Base-by-base conservation (phyloP, 2,797 vertebrate genomes). In the Catostomus latipinnis region DNA sequence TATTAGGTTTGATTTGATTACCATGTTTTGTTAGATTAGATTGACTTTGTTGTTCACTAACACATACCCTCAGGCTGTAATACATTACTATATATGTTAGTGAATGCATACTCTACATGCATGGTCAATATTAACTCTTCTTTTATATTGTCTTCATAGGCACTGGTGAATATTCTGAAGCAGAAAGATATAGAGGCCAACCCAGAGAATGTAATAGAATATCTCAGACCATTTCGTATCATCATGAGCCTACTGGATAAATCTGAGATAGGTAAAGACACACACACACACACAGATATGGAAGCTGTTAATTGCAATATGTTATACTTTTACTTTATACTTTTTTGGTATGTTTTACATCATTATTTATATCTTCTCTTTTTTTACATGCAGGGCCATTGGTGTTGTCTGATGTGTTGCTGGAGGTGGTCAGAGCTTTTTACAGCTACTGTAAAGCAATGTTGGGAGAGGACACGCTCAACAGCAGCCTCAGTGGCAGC, bases 201-300 rank as follows among this genome's bases (percentile, higher is more conserved):
- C 11, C 65, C 86, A 0, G 96, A 98, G 54, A 96, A 93, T 5
- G 85, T 95, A 60, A 93, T 92, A 13, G 91, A 89, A 0, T 96
- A 96, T 78, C 93, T 99, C 87, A 93, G 94, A 92, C 98, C 98
- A 5, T 99, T 99, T 90, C 92, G 98, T n/a, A 95, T 99, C 88
- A 94, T 99, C 1, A 86, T 96, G 83, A 97, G 97, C 85, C 93
- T 99, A 71, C 93, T 99, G 60, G 98, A 99, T 93, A 99, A 99
- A 90, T 94, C 95, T 0, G 98, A 99, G 82, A 97, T 99, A 89
- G 98, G 98, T 98, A 90, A 85, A 12, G 0, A 80, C 16, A 57
- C 70, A 16, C 57, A 22, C 22, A 22, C 16, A 18, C 16, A 52
- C 0, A 16, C 0, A 49, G 1, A 79, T 2, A 18, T 18, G 6